These are phyloP conservation scores for Sarcophaga peregrina DNA, from an alignment of 1,140 invertebrate species.

Conservation along the genomic window DNA sequence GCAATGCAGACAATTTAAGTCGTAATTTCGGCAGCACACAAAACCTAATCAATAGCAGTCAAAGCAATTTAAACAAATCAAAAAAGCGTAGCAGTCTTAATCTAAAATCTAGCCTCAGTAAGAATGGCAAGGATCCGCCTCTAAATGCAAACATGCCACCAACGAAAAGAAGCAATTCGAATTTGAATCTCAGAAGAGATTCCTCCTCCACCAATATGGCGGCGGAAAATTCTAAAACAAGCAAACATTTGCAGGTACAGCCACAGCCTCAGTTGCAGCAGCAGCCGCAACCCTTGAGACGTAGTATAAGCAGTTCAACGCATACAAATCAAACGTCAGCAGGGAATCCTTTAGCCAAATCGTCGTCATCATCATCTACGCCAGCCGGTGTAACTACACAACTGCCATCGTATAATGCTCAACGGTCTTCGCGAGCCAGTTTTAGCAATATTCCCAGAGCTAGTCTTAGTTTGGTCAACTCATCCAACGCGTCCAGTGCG, in stretches of 20 bases:
- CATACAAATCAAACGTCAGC: constrained; percentile 25
- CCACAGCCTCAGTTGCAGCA: not conserved
- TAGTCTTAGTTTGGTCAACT: constrained; percentile 51
- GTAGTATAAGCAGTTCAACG: constrained; percentile 44
- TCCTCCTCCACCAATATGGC: constrained; percentile 46
- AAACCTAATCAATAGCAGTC: constrained; percentile 57
- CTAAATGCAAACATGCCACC: constrained; percentile 36
- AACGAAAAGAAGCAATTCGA: constrained; percentile 58
- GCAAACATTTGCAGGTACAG: constrained; percentile 17
- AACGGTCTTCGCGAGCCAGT: constrained; percentile 58
- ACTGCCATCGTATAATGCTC: constrained; percentile 49
- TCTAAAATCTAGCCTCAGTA: constrained; percentile 53
- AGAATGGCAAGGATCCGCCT: constrained; percentile 57
- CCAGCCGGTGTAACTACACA: constrained; percentile 20
- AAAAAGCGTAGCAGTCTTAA: constrained; percentile 65
- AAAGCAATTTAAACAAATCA: constrained; percentile 57
- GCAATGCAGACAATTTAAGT: constrained; percentile 43
- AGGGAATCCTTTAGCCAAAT: constrained; percentile 7
- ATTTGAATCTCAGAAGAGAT: constrained; percentile 60
- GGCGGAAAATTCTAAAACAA: constrained; percentile 18
- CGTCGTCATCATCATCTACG: constrained; percentile 30
- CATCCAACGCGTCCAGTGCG: constrained; percentile 20
- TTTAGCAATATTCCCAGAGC: constrained; percentile 65
- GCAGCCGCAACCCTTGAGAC: constrained; percentile 28
- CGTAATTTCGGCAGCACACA: constrained; percentile 63